These are phyloP conservation scores for Tigriopus japonicus DNA, from an alignment of 1,140 invertebrate species.

Conservation along the genomic window DNA sequence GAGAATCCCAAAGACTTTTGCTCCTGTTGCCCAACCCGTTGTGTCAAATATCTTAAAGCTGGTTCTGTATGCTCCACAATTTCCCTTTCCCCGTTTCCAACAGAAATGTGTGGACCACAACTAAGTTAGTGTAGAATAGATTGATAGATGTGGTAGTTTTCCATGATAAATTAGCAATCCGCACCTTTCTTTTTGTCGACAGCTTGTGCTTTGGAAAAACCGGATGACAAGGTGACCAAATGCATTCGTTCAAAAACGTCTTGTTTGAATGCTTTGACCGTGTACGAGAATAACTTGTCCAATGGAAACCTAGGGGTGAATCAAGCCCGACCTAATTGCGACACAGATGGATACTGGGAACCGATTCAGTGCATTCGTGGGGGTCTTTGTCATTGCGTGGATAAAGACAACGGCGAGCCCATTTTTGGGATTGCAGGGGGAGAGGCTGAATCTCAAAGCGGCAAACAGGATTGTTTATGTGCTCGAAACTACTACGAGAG, in stretches of 20 bases:
- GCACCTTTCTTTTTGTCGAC: not conserved
- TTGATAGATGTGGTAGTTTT: too few species aligned
- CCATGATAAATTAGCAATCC: too few species aligned
- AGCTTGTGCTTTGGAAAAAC: not conserved
- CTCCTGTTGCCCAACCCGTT: not conserved
- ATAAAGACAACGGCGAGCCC: not conserved
- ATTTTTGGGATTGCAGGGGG: not conserved
- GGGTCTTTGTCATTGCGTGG: not conserved
- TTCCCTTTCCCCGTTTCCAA: not conserved
- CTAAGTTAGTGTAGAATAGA: not conserved
- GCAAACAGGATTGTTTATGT: not conserved
- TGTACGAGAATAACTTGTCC: not conserved
- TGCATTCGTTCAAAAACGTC: not conserved
- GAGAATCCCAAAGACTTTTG: not conserved
- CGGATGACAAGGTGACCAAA: not conserved
- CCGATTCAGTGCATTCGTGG: not conserved
- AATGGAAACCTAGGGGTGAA: not conserved
- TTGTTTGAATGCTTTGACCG: not conserved
- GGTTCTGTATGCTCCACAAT: not conserved
- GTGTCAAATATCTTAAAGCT: not conserved
- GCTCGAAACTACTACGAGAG: not conserved
- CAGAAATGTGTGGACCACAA: not conserved
- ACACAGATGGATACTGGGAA: too few species aligned
- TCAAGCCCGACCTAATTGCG: not conserved
- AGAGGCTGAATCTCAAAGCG: not conserved